phyloP scores from a whole-genome alignment of 2,888 invertebrate genomes.

The Mimas tiliae region DNA sequence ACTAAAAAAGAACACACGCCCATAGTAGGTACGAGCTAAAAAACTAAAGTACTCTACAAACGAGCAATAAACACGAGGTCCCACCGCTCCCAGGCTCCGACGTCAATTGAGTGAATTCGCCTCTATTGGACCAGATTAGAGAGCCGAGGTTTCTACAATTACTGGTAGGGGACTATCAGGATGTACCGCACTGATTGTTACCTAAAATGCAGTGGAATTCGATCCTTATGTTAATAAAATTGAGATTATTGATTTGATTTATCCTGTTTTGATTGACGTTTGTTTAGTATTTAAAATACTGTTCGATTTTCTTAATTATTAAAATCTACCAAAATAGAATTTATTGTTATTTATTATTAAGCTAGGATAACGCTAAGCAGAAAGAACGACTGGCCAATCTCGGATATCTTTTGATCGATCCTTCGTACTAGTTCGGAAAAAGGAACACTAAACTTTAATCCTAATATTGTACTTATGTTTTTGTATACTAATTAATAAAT shows the following conservation, averaged over 20 bases:
- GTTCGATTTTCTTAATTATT: too few relatives aligned
- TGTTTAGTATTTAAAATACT: not conserved
- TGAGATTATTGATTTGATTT: not conserved
- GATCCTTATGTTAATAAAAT: not conserved
- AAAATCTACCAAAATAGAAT: too few relatives aligned
- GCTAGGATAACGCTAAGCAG: too few relatives aligned
- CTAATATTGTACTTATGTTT: too few relatives aligned
- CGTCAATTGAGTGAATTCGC: slow-evolving; percentile 75
- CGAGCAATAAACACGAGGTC: not conserved
- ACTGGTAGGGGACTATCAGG: slow-evolving; percentile 47
- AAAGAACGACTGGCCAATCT: too few relatives aligned
- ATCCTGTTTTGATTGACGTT: not conserved
- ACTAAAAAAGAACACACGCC: slow-evolving; percentile 29
- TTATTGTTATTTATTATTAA: too few relatives aligned
- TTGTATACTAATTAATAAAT: not conserved
- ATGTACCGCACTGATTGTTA: slow-evolving; percentile 27
- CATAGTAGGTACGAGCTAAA: slow-evolving; percentile 34
- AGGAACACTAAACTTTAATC: too few relatives aligned
- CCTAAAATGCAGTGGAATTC: slow-evolving; percentile 20
- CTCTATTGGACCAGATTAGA: slow-evolving; percentile 76
- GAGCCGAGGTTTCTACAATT: slow-evolving; percentile 67
- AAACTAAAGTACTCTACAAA: slow-evolving; percentile 38
- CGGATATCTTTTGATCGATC: too few relatives aligned
- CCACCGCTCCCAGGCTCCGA: slow-evolving; percentile 50
- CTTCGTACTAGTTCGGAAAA: too few relatives aligned